Evolutionary conservation across 2,888 invertebrate species (phyloP), one percentile per base, ranked within the genome.

Genomic region (Meliscaeva auricollis): DNA sequence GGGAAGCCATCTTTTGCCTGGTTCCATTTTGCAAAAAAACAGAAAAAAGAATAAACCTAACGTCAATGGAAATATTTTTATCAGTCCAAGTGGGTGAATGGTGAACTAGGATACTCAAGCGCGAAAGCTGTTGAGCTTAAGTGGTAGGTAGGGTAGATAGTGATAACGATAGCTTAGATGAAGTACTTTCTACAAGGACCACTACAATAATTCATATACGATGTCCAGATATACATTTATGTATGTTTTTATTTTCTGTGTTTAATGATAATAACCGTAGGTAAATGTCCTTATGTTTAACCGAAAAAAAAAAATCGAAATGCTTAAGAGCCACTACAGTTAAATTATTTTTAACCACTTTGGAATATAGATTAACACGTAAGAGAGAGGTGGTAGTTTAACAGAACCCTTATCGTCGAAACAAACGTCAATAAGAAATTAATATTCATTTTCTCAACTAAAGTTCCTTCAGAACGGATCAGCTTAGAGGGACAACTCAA

Each of bases 61-160:
- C 66, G 80, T 54, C 80, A 76, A 81, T 80, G 73, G 38, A 35
- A 6, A 26, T 35, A 46, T 68, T 68, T 68, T 78, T 52, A 73
- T 41, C 46, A 72, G 66, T 17, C 41, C 9, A 48, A 30, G 26
- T 48, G 17, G 20, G 11, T 26, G 26, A 26, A 4, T 26, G 15
- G 15, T 26, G 48, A 66, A 35, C 35, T 30, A 5, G 15, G 56
- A 22, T 58, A 60, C 50, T 44, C 38, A 52, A 73, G 58, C 73
- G 52, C 72, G 58, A 82, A 66, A 58, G 50, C 44, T 77, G 58
- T 68, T 77, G n/a, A 82, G 50, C 60, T 46, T 54, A 60, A 82
- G 72, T 66, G 48, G 70, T 9, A 13, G 44, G 22, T 17, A n/a
- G 17, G 64, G 4, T 30, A n/a, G n/a, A 9, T 38, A 50, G 26